These are phyloP conservation scores for Menura novaehollandiae DNA, from an alignment of 2,113 vertebrate genomes.

Conservation along the genomic window DNA sequence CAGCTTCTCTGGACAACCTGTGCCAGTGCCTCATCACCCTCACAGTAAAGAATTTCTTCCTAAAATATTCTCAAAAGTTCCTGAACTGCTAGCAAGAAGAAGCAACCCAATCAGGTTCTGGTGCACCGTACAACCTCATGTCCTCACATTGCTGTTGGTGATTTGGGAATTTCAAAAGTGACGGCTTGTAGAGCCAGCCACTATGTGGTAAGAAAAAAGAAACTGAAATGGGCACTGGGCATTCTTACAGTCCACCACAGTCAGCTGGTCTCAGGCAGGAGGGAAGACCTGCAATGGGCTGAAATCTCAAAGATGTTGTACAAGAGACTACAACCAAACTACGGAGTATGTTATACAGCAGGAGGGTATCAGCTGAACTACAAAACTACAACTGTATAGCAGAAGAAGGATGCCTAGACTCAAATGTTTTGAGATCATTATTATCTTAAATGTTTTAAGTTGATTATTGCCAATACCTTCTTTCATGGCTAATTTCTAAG, in stretches of 20 bases:
- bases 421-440: not conserved
- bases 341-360: not conserved
- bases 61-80: not conserved
- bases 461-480: not conserved
- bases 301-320: not conserved
- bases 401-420: not conserved
- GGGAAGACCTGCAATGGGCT: slow-evolving; percentile 1
- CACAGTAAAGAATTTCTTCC: not conserved
- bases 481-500: slow-evolving; percentile 9
- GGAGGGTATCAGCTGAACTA: not conserved
- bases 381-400: not conserved
- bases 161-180: slow-evolving; percentile 6
- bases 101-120: not conserved
- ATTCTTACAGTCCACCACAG: not conserved
- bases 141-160: slow-evolving; percentile 19
- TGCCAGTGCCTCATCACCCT: not conserved
- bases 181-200: not conserved
- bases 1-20: not conserved
- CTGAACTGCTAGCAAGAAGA: not conserved
- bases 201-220: not conserved
- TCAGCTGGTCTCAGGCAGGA: not conserved
- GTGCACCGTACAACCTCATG: not conserved
- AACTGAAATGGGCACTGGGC: not conserved
- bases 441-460: not conserved
- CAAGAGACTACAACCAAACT: not conserved